phyloP scores from a whole-genome alignment of 2,888 invertebrate genomes.

The Creontiades dilutus region DNA sequence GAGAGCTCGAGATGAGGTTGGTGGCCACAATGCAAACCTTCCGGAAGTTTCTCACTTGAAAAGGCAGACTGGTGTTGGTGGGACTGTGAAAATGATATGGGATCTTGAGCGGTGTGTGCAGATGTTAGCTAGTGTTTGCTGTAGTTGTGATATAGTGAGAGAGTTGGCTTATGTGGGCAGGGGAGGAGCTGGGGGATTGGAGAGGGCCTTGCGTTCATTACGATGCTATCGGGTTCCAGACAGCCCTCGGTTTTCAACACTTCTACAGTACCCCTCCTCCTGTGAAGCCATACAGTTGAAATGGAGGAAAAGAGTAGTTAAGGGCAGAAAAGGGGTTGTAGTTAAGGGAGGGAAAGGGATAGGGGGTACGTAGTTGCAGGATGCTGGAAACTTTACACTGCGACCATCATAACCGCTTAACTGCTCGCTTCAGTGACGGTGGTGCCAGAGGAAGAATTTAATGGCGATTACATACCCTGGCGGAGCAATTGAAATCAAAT shows the following conservation, averaged over 20 bases:
- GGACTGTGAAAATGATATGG: too few species aligned
- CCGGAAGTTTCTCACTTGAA: too few species aligned
- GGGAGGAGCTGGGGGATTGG: background rate
- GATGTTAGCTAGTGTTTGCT: too few species aligned
- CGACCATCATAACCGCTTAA: slow-evolving; percentile 43
- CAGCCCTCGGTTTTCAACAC: slow-evolving; percentile 19
- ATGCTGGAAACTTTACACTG: slow-evolving; percentile 26
- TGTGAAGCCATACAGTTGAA: too few species aligned
- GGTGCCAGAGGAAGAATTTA: background rate
- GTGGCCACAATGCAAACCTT: too few species aligned
- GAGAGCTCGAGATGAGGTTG: too few species aligned
- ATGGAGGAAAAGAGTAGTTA: too few species aligned
- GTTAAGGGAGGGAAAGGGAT: background rate
- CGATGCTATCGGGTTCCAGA: slow-evolving; percentile 21
- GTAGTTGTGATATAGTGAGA: too few species aligned
- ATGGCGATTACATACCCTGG: background rate
- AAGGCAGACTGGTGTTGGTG: too few species aligned
- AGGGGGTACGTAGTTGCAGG: background rate
- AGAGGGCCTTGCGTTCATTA: slow-evolving; percentile 2
- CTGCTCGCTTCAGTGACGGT: background rate
- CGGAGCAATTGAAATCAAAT: slow-evolving; percentile 24
- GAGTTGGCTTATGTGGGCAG: background rate
- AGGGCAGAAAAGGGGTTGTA: background rate
- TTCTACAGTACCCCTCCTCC: background rate
- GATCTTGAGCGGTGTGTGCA: too few species aligned